Conservation (phyloP, 2,113 vertebrate species). For the Puntigrus tetrazona region DNA sequence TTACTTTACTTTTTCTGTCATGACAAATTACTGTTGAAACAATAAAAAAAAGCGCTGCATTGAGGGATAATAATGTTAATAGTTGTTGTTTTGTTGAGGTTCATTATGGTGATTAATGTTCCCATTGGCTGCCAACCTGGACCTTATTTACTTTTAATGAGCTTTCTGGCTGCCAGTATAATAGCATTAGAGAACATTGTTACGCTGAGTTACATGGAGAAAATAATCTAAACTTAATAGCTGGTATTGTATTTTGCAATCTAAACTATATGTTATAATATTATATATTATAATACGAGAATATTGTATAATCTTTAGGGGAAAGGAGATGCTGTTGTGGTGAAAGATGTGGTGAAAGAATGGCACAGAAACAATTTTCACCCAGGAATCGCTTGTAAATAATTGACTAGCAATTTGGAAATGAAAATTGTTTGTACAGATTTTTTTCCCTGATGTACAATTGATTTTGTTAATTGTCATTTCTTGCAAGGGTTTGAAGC, state of each 20-base stretch:
- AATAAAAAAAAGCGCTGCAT: background rate
- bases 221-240: background rate
- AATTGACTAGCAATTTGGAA: no score
- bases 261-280: background rate
- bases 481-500: no score
- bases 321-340: background rate
- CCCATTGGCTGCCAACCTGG: background rate
- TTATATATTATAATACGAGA: background rate
- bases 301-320: background rate
- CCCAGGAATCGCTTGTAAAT: no score
- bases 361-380: no score
- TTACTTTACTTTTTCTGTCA: background rate
- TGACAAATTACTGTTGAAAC: background rate
- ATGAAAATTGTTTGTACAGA: no score
- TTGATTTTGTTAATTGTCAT: background rate
- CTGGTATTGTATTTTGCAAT: background rate
- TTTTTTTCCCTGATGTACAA: background rate
- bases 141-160: constrained; percentile 1
- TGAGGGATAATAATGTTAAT: background rate
- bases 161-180: background rate
- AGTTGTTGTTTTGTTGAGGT: background rate
- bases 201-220: background rate
- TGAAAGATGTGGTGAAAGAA: no score
- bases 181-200: background rate
- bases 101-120: constrained; percentile 1